Conservation (phyloP, 2,888 invertebrate species). For the Cerastis rubricosa region DNA sequence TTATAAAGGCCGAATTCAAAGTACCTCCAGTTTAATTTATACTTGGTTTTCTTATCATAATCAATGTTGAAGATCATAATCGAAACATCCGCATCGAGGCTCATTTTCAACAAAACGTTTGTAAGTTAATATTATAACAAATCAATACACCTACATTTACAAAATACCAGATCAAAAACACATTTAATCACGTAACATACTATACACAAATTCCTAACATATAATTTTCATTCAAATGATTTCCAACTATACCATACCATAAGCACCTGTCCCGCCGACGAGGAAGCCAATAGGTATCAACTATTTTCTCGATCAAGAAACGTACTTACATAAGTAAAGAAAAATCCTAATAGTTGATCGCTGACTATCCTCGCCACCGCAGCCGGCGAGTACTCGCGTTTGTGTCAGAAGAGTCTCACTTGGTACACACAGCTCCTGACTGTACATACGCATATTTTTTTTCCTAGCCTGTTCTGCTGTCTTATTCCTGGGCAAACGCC, state of each 20-base stretch:
- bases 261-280: neutral
- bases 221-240: constrained; percentile 7
- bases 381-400: no score
- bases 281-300: neutral
- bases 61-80: neutral
- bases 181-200: neutral
- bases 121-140: neutral
- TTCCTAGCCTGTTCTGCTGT: no score
- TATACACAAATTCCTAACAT: constrained; percentile 2
- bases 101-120: neutral
- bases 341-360: no score
- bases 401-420: no score
- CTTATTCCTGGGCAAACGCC: no score
- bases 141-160: neutral
- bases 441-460: no score
- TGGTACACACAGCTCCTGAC: no score
- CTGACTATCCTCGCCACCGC: no score
- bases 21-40: neutral
- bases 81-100: neutral
- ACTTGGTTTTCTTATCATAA: neutral
- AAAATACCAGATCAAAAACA: neutral
- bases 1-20: neutral
- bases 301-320: neutral
- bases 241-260: constrained; percentile 9
- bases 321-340: neutral